phyloP scores from a whole-genome alignment of 1,140 invertebrate species.

The Penaeus japonicus region DNA sequence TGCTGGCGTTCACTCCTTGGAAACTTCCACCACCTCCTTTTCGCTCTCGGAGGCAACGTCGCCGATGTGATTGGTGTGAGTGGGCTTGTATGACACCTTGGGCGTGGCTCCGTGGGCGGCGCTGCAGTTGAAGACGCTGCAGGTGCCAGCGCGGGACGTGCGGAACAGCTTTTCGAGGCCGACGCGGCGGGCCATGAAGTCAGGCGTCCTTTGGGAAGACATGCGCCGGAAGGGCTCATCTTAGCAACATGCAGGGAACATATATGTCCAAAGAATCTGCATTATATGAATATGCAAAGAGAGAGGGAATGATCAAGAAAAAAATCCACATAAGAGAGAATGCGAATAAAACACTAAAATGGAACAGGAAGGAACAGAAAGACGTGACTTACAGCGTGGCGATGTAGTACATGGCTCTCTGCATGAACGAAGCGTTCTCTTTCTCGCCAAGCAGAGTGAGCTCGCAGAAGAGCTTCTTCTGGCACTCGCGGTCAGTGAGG shows the following conservation, averaged over 20 bases:
- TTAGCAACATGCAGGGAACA: neutral
- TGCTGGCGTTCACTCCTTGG: neutral
- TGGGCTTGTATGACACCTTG: neutral
- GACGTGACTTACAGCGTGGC: slow-evolving; percentile 44
- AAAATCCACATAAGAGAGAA: neutral
- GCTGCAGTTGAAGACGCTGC: slow-evolving; percentile 18
- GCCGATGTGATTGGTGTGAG: neutral
- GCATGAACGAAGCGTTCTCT: slow-evolving; percentile 46
- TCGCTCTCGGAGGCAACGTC: neutral
- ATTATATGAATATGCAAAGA: neutral
- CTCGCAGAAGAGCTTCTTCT: slow-evolving; percentile 57
- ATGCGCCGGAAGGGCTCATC: neutral
- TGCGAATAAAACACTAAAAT: neutral
- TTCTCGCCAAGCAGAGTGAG: slow-evolving; percentile 39
- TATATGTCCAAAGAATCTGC: neutral
- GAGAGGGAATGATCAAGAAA: no score
- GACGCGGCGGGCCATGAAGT: slow-evolving; percentile 29
- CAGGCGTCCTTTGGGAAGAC: slow-evolving; percentile 53
- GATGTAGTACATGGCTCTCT: slow-evolving; percentile 52
- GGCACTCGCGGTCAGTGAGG: slow-evolving; percentile 34
- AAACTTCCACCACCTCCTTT: neutral
- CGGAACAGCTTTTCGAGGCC: slow-evolving; percentile 40
- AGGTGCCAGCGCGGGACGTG: slow-evolving; percentile 27
- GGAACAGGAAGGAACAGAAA: neutral
- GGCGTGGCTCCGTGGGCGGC: neutral